These are phyloP conservation scores for Lontra canadensis DNA, from an alignment of 2,113 vertebrate species.

Conservation along the genomic window DNA sequence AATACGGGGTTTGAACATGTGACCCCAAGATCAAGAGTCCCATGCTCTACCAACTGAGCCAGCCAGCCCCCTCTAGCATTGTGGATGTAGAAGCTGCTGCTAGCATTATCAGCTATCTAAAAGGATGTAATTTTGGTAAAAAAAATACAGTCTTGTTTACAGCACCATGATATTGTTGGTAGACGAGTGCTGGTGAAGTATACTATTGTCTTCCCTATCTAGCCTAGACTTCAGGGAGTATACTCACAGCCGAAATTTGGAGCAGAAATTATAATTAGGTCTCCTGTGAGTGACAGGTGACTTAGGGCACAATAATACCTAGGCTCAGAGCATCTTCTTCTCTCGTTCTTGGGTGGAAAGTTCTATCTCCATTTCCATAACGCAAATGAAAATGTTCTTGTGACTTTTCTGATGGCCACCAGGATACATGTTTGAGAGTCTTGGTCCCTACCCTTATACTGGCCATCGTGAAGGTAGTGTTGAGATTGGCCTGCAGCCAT, in stretches of 20 bases:
- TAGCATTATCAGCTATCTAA: background rate
- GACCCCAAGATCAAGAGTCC: background rate
- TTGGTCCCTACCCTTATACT: background rate
- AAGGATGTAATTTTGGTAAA: background rate
- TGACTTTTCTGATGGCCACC: background rate
- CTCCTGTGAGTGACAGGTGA: background rate
- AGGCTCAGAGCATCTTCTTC: background rate
- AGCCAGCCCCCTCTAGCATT: background rate
- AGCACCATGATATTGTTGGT: background rate
- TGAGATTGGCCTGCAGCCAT: background rate
- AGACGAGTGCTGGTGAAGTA: background rate
- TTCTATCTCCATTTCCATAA: background rate
- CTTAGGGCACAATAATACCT: background rate
- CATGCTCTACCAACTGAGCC: background rate
- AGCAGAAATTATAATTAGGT: background rate
- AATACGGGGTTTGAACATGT: background rate
- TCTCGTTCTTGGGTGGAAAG: constrained; percentile 20
- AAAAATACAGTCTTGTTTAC: background rate
- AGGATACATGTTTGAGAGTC: background rate
- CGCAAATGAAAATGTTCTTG: background rate
- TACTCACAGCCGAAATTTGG: background rate
- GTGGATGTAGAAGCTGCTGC: background rate
- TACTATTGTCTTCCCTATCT: background rate
- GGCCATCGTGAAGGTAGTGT: background rate
- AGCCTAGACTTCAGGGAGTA: background rate